A percentile compares a stretch with the other conserved stretches of the same genome.
Conservation (phyloP, 2,113 vertebrate species). For the Mobula birostris region DNA sequence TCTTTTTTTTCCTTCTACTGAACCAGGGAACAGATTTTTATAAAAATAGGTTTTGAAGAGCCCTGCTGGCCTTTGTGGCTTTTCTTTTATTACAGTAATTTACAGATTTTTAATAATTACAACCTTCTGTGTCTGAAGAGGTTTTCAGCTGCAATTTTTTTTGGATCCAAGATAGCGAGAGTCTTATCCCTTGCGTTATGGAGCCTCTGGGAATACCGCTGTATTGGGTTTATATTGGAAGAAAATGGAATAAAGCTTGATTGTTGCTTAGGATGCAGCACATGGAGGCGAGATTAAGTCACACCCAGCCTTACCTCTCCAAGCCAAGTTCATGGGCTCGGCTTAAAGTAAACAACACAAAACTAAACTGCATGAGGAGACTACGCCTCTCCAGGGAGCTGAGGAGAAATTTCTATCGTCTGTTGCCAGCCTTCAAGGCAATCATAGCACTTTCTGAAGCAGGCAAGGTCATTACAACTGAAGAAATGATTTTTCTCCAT, state of each 20-base stretch:
- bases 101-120: background rate
- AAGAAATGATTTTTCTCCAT: background rate
- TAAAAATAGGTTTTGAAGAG: background rate
- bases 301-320: background rate
- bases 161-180: background rate
- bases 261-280: too few species aligned
- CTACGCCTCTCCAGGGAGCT: slow-evolving; percentile 3
- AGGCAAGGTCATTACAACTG: background rate
- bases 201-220: background rate
- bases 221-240: background rate
- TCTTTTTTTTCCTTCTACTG: background rate
- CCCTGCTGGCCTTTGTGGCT: background rate
- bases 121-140: background rate
- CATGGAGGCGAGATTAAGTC: background rate
- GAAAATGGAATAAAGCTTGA: background rate
- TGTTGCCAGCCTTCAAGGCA: slow-evolving; percentile 18
- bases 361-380: slow-evolving; percentile 12
- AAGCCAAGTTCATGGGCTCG: background rate
- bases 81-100: background rate
- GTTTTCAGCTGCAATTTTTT: background rate
- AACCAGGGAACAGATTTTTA: background rate
- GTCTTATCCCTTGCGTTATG: background rate
- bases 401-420: background rate
- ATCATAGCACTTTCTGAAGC: background rate
- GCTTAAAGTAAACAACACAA: background rate